A percentile compares a stretch with the other conserved stretches of the same genome.
phyloP scores from a whole-genome alignment of 2,797 vertebrate genomes.

The Sarcophilus harrisii region DNA sequence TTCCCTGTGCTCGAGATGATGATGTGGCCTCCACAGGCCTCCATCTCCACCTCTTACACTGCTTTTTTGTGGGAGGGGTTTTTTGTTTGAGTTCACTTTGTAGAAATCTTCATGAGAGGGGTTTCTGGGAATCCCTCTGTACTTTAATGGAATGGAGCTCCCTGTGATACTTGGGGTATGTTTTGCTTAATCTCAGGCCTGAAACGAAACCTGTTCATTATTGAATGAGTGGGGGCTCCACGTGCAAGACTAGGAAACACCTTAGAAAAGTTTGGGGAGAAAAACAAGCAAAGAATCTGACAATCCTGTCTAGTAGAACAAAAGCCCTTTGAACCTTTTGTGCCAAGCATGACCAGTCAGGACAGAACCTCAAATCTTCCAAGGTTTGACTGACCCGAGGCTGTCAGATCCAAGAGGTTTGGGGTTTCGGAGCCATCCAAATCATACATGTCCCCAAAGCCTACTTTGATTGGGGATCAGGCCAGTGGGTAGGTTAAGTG shows the following conservation, averaged over 20 bases:
- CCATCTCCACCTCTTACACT: background rate
- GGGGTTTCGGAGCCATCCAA: background rate
- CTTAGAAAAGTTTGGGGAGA: background rate
- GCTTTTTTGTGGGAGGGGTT: constrained; percentile 6
- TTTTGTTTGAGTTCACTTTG: constrained; percentile 47
- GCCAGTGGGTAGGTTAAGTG: background rate
- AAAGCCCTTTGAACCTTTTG: constrained; percentile 46
- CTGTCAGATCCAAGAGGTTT: constrained; percentile 19
- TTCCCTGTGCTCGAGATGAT: background rate
- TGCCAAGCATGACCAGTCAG: constrained; percentile 37
- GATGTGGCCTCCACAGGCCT: too few species aligned
- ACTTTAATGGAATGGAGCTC: background rate
- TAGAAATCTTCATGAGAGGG: background rate
- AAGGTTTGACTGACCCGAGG: constrained; percentile 21
- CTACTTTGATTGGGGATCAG: background rate
- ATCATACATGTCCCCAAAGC: background rate
- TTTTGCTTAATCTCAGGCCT: constrained; percentile 33
- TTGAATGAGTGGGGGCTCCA: constrained; percentile 2
- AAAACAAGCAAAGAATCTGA: background rate
- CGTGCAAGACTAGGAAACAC: constrained; percentile 4
- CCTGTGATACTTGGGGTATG: constrained; percentile 10
- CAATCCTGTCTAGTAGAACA: background rate
- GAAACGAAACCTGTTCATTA: background rate
- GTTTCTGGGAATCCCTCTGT: background rate
- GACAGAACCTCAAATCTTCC: constrained; percentile 33